Base-by-base conservation (phyloP, 2,888 invertebrate genomes). In the Thymelicus acteon region DNA sequence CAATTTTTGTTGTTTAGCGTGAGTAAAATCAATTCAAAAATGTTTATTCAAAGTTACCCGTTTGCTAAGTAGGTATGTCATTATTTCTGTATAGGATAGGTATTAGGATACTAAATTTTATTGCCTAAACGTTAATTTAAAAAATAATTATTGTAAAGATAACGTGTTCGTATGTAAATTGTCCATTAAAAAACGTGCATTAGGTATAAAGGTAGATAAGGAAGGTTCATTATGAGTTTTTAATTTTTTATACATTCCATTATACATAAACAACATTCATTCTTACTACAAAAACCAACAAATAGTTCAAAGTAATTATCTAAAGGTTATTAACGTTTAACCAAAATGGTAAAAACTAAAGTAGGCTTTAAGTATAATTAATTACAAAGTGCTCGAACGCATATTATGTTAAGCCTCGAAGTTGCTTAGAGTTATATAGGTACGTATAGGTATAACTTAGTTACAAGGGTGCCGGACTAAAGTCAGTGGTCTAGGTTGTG, bases 401-500 rank as follows among this genome's bases (percentile, higher is more conserved):
- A 44, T 61, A 47, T 19, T 12, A 57, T 47, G 31, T 40, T 47
- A 69, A 69, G 69, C 69, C 63, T 37, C 39, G 52, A 15, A 39
- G 54, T 19, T 52, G 48, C 48, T 48, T 48, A 48, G 2, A 52
- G 49, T 54, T 54, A 54, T 24, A 54, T 24, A 6, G 39, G 63
- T 37, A 19, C 31, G 31, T 24, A 54, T 24, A 6, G 48, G 44
- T 62, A 57, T 61, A 61, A 60, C 7, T 74, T 74, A 76, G 65
- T 74, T 75, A 74, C 71, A 76, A 67, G 47, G 54, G 74, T 73
- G 67, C 58, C 67, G 57, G 58, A 60, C 67, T 61, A 49, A 61
- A 24, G 60, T 66, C 69, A 24, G 13, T 8, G 7, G 68, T 19
- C 5, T 54, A 19, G 60, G 10, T 77, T 82, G 73, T 75, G 77